These are phyloP conservation scores for Melanocharis versteri DNA, from an alignment of 2,113 vertebrate genomes.

Conservation along the genomic window DNA sequence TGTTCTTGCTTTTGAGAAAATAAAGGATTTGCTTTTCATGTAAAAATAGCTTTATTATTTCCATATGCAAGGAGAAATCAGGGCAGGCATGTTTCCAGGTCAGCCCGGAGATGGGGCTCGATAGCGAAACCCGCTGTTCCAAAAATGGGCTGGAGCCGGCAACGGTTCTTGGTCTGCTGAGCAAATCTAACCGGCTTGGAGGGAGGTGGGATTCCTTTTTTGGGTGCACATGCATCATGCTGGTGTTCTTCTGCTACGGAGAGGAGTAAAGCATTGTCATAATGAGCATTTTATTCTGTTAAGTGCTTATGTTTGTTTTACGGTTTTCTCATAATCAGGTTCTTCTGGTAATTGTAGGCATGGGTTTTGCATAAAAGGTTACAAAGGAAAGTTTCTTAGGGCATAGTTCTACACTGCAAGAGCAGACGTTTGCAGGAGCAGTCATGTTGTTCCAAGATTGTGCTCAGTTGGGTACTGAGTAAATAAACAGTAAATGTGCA, in stretches of 20 bases:
- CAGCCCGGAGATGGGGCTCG: not conserved
- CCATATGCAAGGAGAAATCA: not conserved
- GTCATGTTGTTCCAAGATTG: not conserved
- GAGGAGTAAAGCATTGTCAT: not conserved
- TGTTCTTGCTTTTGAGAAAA: not conserved
- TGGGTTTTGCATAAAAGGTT: not conserved
- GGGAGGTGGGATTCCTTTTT: not conserved
- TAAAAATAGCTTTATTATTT: slow-evolving; percentile 52
- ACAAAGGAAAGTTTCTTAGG: not conserved
- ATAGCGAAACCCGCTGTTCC: not conserved
- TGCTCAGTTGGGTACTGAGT: not conserved
- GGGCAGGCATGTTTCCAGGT: slow-evolving; percentile 22
- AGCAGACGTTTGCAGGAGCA: not conserved
- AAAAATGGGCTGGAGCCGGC: not conserved
- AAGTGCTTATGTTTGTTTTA: not conserved
- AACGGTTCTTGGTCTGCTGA: not conserved
- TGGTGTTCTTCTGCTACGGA: not conserved
- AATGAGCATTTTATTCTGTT: not conserved
- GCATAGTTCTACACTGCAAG: not conserved
- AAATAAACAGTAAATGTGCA: slow-evolving; percentile 10
- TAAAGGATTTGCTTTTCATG: not conserved
- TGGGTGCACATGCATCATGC: not conserved
- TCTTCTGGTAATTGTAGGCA: not conserved
- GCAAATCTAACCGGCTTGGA: not conserved
- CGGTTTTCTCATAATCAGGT: not conserved